These are phyloP conservation scores for Romanogobio albipinnatus DNA, from an alignment of 2,113 vertebrate genomes.

Conservation along the genomic window DNA sequence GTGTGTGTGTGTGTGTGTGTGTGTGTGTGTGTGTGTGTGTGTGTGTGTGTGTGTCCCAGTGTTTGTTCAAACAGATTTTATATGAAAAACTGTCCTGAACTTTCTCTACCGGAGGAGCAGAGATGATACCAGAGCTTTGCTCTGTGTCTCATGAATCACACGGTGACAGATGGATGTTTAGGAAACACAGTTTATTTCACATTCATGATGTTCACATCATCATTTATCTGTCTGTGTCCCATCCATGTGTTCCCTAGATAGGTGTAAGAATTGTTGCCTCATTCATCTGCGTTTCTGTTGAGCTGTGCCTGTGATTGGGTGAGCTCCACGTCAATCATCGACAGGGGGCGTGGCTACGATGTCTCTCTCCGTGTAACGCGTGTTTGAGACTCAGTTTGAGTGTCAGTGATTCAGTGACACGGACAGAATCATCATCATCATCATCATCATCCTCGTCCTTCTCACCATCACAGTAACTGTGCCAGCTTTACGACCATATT, in stretches of 20 bases:
- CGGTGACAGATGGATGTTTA: not conserved
- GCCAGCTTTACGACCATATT: not conserved
- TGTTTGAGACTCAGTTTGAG: slow-evolving; percentile 71
- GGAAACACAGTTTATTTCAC: not conserved
- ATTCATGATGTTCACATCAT: not conserved
- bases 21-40: no score
- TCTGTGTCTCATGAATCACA: not conserved
- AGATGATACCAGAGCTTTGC: not conserved
- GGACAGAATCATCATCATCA: not conserved
- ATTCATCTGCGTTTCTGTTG: not conserved
- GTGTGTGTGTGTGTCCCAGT: no score
- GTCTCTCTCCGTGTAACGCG: slow-evolving; percentile 71
- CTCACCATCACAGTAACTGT: not conserved
- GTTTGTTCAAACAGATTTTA: no score
- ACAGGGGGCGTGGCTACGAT: slow-evolving; percentile 65
- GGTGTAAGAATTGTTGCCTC: no score
- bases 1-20: no score
- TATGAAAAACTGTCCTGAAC: not conserved
- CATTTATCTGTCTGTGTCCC: not conserved
- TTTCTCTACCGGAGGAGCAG: not conserved
- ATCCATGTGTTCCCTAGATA: no score
- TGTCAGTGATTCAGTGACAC: slow-evolving; percentile 51
- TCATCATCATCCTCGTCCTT: not conserved
- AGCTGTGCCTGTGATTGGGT: slow-evolving; percentile 70
- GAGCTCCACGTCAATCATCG: slow-evolving; percentile 68